Evolutionary conservation across 2,888 invertebrate species (phyloP), one percentile per base, ranked within the genome.

Genomic region (Rosalia funebris): DNA sequence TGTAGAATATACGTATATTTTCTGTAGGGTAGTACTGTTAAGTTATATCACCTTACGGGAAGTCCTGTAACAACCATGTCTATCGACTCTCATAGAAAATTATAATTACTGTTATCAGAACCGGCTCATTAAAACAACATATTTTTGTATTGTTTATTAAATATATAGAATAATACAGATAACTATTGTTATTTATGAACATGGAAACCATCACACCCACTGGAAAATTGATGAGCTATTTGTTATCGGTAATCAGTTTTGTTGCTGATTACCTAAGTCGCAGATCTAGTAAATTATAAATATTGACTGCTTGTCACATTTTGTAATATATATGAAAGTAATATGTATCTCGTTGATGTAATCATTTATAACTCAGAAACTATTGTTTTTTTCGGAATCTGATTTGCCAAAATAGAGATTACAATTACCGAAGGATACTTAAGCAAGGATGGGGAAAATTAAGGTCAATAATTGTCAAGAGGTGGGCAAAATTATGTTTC

Each of bases 161-260:
- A 50, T 16, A 41, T 25, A 46, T 37, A 39, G 37, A 50, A 50
- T 50, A 50, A 39, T 9, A 50, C 37, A 39, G 25, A 39, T 50
- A 39, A 34, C 10, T 34, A 50, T 25, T 50, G 34, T 50, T 50
- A 50, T 50, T 39, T 50, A 11, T 15, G 15, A 25, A 39, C 50
- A 32, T 46, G 16, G 20, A 1, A 31, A 32, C 17, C 16, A 50
- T 39, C 31, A 50, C 20, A n/a, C 25, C 25, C 31, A 25, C 20
- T 31, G 10, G 25, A 50, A 41, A 50, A 50, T 39, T 50, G 39
- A 50, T 50, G 39, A 39, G 41, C 37, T 12, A 20, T 48, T 25
- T 9, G 10, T 50, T 39, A 50, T 41, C 39, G 39, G 50, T 16
- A 39, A 10, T 20, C 25, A 50, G 37, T 37, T 25, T 48, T 36